These are phyloP conservation scores for Phylloscopus whistleri DNA, from an alignment of 2,113 vertebrate genomes.

Conservation along the genomic window DNA sequence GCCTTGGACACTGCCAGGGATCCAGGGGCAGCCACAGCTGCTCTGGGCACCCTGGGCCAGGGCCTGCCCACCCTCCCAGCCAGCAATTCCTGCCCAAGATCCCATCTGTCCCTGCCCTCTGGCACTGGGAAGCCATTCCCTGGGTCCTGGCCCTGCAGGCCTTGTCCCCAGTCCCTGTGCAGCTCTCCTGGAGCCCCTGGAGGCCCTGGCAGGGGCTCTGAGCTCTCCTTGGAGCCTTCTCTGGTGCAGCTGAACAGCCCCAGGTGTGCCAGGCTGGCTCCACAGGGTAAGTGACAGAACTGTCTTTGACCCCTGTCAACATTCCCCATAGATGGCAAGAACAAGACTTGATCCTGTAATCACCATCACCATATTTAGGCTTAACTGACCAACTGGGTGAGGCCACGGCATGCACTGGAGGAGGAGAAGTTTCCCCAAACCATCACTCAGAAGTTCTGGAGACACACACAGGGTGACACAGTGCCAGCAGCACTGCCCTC, in stretches of 20 bases:
- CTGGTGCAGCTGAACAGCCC: fast-evolving
- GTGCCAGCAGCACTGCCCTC: neutral
- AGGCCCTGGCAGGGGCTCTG: neutral
- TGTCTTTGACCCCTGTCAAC: neutral
- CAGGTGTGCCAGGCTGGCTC: neutral
- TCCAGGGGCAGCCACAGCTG: too few species aligned
- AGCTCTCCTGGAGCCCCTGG: neutral
- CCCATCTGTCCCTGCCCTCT: neutral
- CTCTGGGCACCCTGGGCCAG: too few species aligned
- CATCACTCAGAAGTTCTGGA: neutral
- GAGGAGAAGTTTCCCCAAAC: neutral
- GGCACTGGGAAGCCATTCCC: neutral
- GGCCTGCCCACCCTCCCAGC: neutral
- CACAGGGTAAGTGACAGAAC: too few species aligned
- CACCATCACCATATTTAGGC: fast-evolving
- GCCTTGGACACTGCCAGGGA: too few species aligned
- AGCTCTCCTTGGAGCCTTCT: neutral
- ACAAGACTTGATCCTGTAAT: neutral
- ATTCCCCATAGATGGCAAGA: neutral
- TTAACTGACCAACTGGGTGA: neutral
- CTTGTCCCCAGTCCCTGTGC: neutral
- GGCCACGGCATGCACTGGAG: fast-evolving
- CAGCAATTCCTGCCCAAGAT: neutral
- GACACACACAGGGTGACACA: too few species aligned
- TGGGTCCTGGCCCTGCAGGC: neutral